Percentiles rank a stretch among this genome's conserved stretches.
These are phyloP conservation scores for Typhlomys cinereus DNA, from an alignment of 2,113 vertebrate genomes.

Conservation along the genomic window DNA sequence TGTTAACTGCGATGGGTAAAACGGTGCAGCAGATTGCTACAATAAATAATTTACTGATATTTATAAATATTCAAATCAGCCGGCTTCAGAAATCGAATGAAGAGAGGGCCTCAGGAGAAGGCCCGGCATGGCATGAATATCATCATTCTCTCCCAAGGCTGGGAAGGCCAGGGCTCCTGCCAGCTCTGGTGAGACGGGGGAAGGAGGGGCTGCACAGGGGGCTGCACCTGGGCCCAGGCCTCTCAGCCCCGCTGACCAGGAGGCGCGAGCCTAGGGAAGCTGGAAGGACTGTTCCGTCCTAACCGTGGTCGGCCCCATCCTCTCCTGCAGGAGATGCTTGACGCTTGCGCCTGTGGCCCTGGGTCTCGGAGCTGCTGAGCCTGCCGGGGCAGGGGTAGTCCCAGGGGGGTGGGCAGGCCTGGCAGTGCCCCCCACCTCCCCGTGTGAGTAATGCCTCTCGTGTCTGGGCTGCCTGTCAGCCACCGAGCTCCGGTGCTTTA, in stretches of 20 bases:
- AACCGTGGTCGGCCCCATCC: background rate
- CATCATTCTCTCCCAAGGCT: conserved; percentile 83
- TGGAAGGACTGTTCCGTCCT: background rate
- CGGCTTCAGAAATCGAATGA: conserved; percentile 89
- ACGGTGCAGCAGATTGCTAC: conserved; percentile 99
- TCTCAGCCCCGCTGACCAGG: background rate
- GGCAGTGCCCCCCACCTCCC: conserved; percentile 67
- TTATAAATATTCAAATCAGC: conserved; percentile 99
- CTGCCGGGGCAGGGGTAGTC: background rate
- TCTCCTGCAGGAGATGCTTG: background rate
- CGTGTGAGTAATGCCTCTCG: conserved; percentile 92
- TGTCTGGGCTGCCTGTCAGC: conserved; percentile 93
- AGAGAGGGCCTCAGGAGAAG: conserved; percentile 79
- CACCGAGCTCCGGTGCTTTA: conserved; percentile 92
- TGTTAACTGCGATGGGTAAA: conserved; percentile 89
- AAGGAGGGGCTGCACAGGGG: background rate
- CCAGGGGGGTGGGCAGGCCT: conserved; percentile 53
- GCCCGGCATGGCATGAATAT: conserved; percentile 81
- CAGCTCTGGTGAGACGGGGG: conserved; percentile 23
- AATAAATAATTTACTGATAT: conserved; percentile 99
- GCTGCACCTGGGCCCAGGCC: conserved; percentile 47
- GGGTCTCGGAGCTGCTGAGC: conserved; percentile 13
- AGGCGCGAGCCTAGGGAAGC: background rate
- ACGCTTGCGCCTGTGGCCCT: background rate
- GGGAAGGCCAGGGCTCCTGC: conserved; percentile 84